These are phyloP conservation scores for Callipepla squamata DNA, from an alignment of 2,113 vertebrate species.

Conservation along the genomic window DNA sequence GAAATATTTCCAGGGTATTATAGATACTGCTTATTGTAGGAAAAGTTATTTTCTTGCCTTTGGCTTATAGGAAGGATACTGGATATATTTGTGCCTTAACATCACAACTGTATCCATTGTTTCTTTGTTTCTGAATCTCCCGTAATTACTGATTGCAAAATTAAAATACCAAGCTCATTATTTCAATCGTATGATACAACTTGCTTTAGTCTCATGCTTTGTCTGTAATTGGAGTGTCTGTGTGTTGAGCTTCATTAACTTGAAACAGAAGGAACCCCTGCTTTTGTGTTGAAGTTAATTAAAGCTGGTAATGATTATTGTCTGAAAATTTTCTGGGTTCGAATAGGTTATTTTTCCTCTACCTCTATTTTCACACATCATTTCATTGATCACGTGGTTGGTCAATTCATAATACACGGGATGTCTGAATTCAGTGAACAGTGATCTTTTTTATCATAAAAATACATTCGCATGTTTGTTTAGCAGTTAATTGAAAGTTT, in stretches of 20 bases:
- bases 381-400: conserved; percentile 28
- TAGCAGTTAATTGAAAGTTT: not conserved
- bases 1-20: not conserved
- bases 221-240: conserved; percentile 69
- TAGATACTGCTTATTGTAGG: not conserved
- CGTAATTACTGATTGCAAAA: conserved; percentile 27
- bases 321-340: conserved; percentile 68
- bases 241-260: conserved; percentile 75
- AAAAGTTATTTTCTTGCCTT: not conserved
- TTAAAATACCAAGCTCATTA: conserved; percentile 56
- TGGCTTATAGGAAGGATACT: not conserved
- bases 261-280: conserved; percentile 65
- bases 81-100: not conserved
- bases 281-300: conserved; percentile 81
- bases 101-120: not conserved
- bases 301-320: conserved; percentile 79
- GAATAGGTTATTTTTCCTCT: conserved; percentile 47
- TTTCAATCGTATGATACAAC: conserved; percentile 37
- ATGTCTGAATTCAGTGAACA: conserved; percentile 11
- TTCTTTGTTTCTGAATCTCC: conserved; percentile 61
- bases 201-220: conserved; percentile 66
- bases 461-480: not conserved
- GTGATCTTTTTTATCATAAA: not conserved
- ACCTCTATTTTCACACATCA: conserved; percentile 50
- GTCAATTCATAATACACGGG: not conserved